Evolutionary conservation across 2,797 vertebrate genomes (phyloP).

Genomic region (Notolepis coatsorum): DNA sequence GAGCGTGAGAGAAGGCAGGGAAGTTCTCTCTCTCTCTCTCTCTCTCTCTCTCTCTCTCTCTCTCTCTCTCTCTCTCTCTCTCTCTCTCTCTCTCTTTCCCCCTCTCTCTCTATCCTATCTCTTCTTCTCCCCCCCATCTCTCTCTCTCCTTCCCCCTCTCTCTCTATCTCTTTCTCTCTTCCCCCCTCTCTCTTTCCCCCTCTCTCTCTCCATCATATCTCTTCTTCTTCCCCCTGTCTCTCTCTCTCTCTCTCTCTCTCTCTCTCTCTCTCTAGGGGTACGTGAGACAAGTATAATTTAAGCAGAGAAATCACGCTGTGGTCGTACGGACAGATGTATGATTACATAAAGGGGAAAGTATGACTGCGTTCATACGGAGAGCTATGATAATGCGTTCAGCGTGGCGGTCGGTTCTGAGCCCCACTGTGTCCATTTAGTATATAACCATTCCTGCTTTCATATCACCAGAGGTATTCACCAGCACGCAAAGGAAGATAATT

Average conservation of each 20-base stretch:
- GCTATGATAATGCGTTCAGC: constrained; percentile 51
- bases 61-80: not conserved
- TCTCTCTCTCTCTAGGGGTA: constrained; percentile 23
- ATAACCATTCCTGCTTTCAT: constrained; percentile 35
- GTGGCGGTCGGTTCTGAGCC: constrained; percentile 46
- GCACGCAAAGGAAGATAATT: constrained; percentile 2
- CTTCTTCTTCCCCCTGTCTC: not conserved
- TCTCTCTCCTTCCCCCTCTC: not conserved
- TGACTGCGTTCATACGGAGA: constrained; percentile 32
- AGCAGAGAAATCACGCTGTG: constrained; percentile 19
- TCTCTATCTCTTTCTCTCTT: constrained; percentile 3
- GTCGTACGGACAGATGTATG: constrained; percentile 50
- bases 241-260: constrained; percentile 3
- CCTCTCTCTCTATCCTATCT: too few species aligned
- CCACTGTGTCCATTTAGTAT: constrained; percentile 18
- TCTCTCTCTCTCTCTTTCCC: not conserved
- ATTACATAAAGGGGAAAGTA: constrained; percentile 49
- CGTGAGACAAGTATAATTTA: constrained; percentile 39
- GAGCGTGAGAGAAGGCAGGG: constrained; percentile 10
- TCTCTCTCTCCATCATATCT: too few species aligned
- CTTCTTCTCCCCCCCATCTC: not conserved
- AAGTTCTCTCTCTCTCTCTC: not conserved
- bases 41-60: not conserved
- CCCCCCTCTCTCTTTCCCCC: constrained; percentile 8
- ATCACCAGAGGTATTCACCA: constrained; percentile 34